A percentile compares a stretch with the other conserved stretches of the same genome.
Conservation (phyloP, 2,888 invertebrate species). For the Dichetophora obliterata region DNA sequence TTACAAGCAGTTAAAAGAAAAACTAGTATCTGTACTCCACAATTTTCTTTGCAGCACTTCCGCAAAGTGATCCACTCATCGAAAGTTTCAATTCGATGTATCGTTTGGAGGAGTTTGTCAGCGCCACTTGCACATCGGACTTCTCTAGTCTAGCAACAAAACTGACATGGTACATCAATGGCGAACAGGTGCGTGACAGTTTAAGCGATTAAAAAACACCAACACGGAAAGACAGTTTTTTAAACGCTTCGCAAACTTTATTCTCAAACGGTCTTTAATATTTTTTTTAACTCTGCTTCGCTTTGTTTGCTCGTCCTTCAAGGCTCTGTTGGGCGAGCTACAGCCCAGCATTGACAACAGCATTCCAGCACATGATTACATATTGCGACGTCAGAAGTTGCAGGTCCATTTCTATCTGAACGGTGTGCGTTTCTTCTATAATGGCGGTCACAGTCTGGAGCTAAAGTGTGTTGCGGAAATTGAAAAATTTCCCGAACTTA, state of each 20-base stretch:
- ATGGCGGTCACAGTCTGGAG: slow-evolving; percentile 62
- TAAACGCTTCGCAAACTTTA: slow-evolving; percentile 29
- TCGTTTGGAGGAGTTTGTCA: slow-evolving; percentile 67
- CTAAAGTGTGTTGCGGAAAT: slow-evolving; percentile 69
- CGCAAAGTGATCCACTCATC: slow-evolving; percentile 68
- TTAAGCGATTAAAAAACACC: neutral
- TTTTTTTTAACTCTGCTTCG: slow-evolving; percentile 32
- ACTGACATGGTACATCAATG: slow-evolving; percentile 69
- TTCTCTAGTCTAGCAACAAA: slow-evolving; percentile 67
- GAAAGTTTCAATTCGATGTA: slow-evolving; percentile 67
- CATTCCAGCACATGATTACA: slow-evolving; percentile 67
- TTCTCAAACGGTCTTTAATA: slow-evolving; percentile 15
- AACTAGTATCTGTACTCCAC: too few species aligned
- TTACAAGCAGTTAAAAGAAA: too few species aligned
- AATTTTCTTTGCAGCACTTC: slow-evolving; percentile 59
- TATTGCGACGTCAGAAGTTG: slow-evolving; percentile 64
- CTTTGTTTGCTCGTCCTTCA: slow-evolving; percentile 21
- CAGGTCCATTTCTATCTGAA: slow-evolving; percentile 68
- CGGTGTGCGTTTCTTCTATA: slow-evolving; percentile 65
- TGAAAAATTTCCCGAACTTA: slow-evolving; percentile 65
- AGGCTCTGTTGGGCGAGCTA: slow-evolving; percentile 66
- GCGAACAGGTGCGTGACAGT: slow-evolving; percentile 63
- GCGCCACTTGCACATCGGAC: slow-evolving; percentile 69
- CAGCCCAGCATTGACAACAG: slow-evolving; percentile 67
- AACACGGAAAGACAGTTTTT: neutral